Evolutionary conservation across 1,140 invertebrate species (phyloP).

Genomic region (Brachionus rotundiformis): DNA sequence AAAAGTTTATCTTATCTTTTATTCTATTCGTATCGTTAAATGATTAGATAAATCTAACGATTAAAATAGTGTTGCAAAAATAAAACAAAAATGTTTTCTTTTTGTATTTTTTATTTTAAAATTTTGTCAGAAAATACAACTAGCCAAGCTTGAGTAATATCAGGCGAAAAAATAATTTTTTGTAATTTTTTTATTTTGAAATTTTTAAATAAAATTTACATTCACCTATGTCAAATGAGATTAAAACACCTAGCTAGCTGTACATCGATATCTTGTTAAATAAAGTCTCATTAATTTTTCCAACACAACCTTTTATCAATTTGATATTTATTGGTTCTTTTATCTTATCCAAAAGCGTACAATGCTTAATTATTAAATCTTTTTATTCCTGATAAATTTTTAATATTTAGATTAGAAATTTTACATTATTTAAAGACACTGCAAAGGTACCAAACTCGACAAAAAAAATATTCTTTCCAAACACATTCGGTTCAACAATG

Average conservation of each 20-base stretch:
- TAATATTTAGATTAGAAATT: conserved; percentile 42
- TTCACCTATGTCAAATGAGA: too few relatives aligned
- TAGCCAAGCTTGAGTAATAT: too few relatives aligned
- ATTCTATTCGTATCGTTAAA: background rate
- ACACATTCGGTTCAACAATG: background rate
- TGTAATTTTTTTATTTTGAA: too few relatives aligned
- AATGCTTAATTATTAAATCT: conserved; percentile 21
- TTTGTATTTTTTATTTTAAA: background rate
- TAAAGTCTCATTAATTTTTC: too few relatives aligned
- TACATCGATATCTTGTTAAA: too few relatives aligned
- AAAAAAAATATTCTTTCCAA: background rate
- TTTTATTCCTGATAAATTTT: conserved; percentile 39
- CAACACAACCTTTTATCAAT: conserved; percentile 16
- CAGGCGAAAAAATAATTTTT: too few relatives aligned
- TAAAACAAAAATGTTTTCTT: background rate
- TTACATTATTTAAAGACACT: background rate
- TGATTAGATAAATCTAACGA: conserved; percentile 37
- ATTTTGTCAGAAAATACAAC: too few relatives aligned
- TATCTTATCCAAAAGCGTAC: conserved; percentile 49
- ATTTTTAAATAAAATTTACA: too few relatives aligned
- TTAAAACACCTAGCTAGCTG: too few relatives aligned
- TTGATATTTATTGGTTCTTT: conserved; percentile 44
- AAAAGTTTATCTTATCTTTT: conserved; percentile 12
- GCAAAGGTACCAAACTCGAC: background rate
- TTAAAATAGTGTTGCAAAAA: background rate